Evolutionary conservation across 2,113 vertebrate genomes (phyloP), one percentile per base, ranked within the genome.

Genomic region (Bostrychus sinensis): DNA sequence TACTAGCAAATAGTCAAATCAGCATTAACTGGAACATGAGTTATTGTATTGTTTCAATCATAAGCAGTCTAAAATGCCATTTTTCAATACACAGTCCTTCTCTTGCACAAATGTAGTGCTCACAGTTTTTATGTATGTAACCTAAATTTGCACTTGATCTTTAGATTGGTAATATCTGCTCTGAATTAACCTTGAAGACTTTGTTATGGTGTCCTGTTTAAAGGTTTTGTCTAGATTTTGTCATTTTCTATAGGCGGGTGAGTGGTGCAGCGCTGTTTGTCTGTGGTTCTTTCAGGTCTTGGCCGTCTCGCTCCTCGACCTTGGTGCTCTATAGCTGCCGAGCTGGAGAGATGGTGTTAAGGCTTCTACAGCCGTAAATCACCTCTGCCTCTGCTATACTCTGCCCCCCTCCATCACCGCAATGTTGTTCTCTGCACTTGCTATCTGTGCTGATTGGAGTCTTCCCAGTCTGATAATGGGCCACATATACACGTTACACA

Each of bases 361-460:
- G 77, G 69, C 81, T 77, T 79, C 79, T 79, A 69, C 75, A 70
- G 66, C 85, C 38, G 71, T 84, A 86, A 83, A 84, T 88, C 78
- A 81, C 77, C 71, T 62, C 75, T 37, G 46, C 37, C 43, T 61
- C 58, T 42, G 43, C 28, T 32, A 9, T 23, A 11, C 34, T 25
- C 56, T 50, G 26, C 38, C 19, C 5, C 39, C 10, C 32, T 45
- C 54, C 25, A 56, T 73, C 56, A 4, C 54, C 38, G 63, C 65
- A 71, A 50, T 82, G 84, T 82, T 83, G 80, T 73, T 85, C 58
- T 75, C 75, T 38, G 56, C 70, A 46, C 65, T 72, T 41, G 26
- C 77, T 81, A 64, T 87, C 81, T 69, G 74, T 77, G 81, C 72
- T 79, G 86, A 87, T 86, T 84, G 78, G 82, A 89, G 82, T 66